Base-by-base conservation (phyloP, 1,140 invertebrate species). In the Camponotus vicinus region DNA sequence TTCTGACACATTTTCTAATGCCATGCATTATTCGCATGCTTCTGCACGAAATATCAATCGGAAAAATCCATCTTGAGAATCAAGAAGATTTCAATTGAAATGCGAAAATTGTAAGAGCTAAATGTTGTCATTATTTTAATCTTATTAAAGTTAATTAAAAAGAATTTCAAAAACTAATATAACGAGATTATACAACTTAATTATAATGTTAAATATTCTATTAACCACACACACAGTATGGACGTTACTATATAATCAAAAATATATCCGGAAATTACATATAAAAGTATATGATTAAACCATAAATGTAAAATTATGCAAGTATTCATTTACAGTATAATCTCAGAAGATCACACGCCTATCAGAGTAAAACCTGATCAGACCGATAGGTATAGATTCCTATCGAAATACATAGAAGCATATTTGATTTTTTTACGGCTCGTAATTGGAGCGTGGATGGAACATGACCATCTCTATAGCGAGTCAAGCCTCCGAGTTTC, bases 371-470 rank as follows among this genome's bases (percentile, higher is more conserved):
- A 73, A 82, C 27, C 27, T 57, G 55, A 73, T 49, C 64, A 15
- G 21, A 27, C 27, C n/a, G 34, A 37, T 55, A 40, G 45, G 15
- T 52, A 27, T n/a, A 55, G 40, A 59, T 40, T 80, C 13, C 7
- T 42, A 34, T 59, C 69, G 52, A 75, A 75, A 73, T 42, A n/a
- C 37, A 9, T 21, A 42, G 34, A 52, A 6, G 11, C 6, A 80
- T 73, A 83, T 83, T 83, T 63, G 69, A 73, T 55, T 27, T 27
- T 27, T 27, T 27, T 27, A 27, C 79, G 55, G 40, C 2, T 18
- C 40, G 69, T 83, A 83, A 83, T 55, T 83, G 55, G 79, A 83
- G 79, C 79, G 40, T 83, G 79, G 73, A 83, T 73, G 55, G 69
- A 83, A 75, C 40, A 75, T n/a, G 40, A 61, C 40, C 79, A 75